Evolutionary conservation across 1,140 invertebrate species (phyloP).

Genomic region (Chironomus tepperi): DNA sequence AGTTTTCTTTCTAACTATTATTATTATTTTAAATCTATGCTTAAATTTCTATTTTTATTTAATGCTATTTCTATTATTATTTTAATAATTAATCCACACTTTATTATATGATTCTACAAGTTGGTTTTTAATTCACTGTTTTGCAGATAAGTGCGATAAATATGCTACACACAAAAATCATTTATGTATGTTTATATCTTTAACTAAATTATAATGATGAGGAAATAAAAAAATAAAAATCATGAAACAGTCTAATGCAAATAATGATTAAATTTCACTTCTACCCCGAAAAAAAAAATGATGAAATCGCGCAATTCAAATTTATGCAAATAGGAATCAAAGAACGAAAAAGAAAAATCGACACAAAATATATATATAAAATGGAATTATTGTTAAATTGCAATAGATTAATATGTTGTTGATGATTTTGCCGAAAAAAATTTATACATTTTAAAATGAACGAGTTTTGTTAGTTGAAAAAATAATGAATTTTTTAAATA

Average conservation of each 20-base stretch:
- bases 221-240: neutral
- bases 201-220: neutral
- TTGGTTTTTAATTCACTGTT: conserved; percentile 17
- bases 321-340: too few species aligned
- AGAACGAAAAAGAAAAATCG: too few species aligned
- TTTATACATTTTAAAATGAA: too few species aligned
- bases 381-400: too few species aligned
- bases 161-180: neutral
- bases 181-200: neutral
- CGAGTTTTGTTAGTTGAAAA: too few species aligned
- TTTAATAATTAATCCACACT: neutral
- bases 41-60: conserved; percentile 10
- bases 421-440: too few species aligned
- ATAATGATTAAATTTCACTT: neutral
- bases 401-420: too few species aligned
- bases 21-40: conserved; percentile 10
- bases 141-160: conserved; percentile 20
- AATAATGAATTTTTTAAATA: too few species aligned
- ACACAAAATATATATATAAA: too few species aligned
- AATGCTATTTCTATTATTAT: neutral
- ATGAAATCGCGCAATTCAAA: neutral
- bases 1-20: neutral
- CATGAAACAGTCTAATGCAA: too few species aligned
- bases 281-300: neutral
- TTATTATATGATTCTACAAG: neutral